A percentile compares a stretch with the other conserved stretches of the same genome.
These are phyloP conservation scores for Reticulitermes lucifugus DNA, from an alignment of 2,888 invertebrate genomes.

Conservation along the genomic window DNA sequence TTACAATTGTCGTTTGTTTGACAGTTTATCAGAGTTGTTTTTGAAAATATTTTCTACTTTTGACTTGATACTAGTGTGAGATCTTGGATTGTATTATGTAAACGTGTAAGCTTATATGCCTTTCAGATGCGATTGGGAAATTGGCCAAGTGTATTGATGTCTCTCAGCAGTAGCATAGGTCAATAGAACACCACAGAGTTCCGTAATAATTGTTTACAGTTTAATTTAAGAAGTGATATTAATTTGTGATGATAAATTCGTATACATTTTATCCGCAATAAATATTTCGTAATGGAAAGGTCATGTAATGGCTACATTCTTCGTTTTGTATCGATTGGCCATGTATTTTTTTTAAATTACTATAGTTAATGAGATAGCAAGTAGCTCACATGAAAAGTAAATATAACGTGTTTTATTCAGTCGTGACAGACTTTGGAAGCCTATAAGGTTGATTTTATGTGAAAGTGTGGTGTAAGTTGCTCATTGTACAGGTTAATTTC, in stretches of 20 bases:
- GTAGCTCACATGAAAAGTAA: background rate
- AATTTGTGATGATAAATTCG: background rate
- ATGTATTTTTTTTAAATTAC: background rate
- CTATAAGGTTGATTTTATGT: too few species aligned
- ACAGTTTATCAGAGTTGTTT: conserved; percentile 8
- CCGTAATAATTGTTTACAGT: background rate
- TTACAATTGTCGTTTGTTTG: background rate
- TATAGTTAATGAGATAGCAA: background rate
- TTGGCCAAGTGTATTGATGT: conserved; percentile 1
- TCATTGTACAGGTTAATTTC: too few species aligned
- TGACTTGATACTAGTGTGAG: background rate
- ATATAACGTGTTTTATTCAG: too few species aligned
- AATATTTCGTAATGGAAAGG: background rate
- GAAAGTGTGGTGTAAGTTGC: too few species aligned
- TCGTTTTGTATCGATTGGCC: background rate
- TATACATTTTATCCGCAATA: background rate
- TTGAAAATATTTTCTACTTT: background rate
- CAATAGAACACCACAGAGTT: background rate
- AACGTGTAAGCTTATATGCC: conserved; percentile 37
- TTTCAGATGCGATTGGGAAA: background rate
- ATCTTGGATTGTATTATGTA: conserved; percentile 32
- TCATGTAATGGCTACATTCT: conserved; percentile 11
- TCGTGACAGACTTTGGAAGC: too few species aligned
- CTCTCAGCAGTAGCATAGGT: background rate
- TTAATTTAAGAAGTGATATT: background rate